phyloP scores from a whole-genome alignment of 2,888 invertebrate genomes.

The Callinectes sapidus region DNA sequence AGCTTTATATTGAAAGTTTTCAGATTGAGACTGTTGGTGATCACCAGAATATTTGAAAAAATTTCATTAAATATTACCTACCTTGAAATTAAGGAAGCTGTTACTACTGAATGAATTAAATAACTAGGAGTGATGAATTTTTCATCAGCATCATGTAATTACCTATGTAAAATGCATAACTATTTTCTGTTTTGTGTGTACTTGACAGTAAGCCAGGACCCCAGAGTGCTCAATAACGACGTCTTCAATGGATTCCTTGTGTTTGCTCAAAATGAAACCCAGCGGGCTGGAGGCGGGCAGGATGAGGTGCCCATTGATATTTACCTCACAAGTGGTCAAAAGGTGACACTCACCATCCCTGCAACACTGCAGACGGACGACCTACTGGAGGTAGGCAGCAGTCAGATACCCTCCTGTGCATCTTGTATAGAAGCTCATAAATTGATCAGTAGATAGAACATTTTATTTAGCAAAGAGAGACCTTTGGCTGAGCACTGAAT shows the following conservation, averaged over 20 bases:
- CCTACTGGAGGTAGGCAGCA: conserved; percentile 81
- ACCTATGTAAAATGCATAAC: not conserved
- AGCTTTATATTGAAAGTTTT: not conserved
- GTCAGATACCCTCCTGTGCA: not conserved
- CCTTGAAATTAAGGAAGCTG: not conserved
- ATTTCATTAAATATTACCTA: not conserved
- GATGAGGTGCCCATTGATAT: conserved; percentile 86
- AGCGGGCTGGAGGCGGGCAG: conserved; percentile 78
- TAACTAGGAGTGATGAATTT: not conserved
- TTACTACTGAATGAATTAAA: not conserved
- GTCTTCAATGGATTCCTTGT: conserved; percentile 90
- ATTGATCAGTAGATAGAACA: no score
- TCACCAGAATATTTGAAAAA: not conserved
- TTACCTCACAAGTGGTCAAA: conserved; percentile 90
- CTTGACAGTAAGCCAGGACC: conserved; percentile 89
- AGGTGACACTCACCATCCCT: conserved; percentile 86
- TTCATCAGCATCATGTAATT: not conserved
- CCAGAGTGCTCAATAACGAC: conserved; percentile 85
- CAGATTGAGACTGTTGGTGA: not conserved
- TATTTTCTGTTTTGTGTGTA: not conserved
- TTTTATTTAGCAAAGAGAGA: no score
- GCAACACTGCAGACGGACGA: conserved; percentile 90
- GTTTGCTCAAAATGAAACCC: conserved; percentile 92
- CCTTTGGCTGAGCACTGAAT: no score
- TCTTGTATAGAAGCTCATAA: no score